Evolutionary conservation across 1,140 invertebrate genomes (phyloP), one percentile per base, ranked within the genome.

Genomic region (Leptestheria dahalacensis): DNA sequence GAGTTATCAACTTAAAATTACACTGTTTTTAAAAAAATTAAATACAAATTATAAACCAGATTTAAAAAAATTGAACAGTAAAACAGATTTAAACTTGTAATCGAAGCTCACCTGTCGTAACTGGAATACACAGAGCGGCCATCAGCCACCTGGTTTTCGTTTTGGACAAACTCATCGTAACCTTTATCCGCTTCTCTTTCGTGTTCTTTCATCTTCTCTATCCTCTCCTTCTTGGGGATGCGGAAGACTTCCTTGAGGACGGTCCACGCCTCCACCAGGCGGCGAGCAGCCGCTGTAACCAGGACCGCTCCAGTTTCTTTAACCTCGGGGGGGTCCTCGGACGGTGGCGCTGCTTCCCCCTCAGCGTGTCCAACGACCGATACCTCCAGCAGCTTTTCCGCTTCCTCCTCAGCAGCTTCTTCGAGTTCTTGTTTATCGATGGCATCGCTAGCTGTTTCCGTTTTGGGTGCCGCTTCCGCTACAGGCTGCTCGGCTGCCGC

Each of bases 221-320:
- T 85, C 51, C 90, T 78, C 67, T 95, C 87, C 65, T 93, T 92
- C 71, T 95, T 95, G 10, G 94, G 94, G 67, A 97, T 97, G 70
- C 88, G 82, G 68, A 93, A 97, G 21, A 87, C 81, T 74, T 92
- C 88, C 73, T 91, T 89, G 12, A 94, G 74, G 66, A 78, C 81
- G 3, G 80, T 78, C 89, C 89, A 94, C 49, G 80, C 74, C 20
- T 81, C 77, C 47, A 91, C 65, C 20, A 91, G 70, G 64, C 80
- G 79, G 15, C 72, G 73, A 6, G 85, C 83, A 26, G 33, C 51
- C 18, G 23, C 20, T 20, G 48, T 51, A 12, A 53, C 23, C 59
- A 61, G 23, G 1, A 15, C 11, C 18, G 51, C 59, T 63, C 61
- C 48, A 25, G 62, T 65, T 54, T 69, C 66, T 49, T 71, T 69